phyloP scores from a whole-genome alignment of 1,140 invertebrate genomes.

The Macrobrachium nipponense region DNA sequence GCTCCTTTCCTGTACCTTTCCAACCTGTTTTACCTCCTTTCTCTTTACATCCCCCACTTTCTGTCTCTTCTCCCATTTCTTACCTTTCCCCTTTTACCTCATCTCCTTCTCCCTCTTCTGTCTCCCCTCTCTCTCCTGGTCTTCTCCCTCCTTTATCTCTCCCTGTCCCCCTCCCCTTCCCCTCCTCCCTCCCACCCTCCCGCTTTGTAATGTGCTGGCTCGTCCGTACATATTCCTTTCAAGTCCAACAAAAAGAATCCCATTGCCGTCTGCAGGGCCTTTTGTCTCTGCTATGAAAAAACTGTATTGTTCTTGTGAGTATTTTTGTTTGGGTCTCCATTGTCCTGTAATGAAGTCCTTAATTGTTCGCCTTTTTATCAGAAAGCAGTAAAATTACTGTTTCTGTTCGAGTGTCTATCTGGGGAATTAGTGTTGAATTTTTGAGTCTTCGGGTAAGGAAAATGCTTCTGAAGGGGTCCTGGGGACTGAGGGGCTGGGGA shows the following conservation, averaged over 20 bases:
- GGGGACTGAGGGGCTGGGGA: not conserved
- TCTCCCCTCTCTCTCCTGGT: not conserved
- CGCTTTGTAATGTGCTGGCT: conserved; percentile 30
- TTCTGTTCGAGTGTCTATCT: conserved; percentile 40
- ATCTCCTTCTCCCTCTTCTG: not conserved
- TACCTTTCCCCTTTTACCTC: not conserved
- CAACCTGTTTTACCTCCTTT: conserved; percentile 7
- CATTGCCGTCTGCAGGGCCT: conserved; percentile 42
- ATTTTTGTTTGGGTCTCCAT: conserved; percentile 39
- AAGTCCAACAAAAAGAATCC: conserved; percentile 46
- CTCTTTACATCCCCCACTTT: not conserved
- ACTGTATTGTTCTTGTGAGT: conserved; percentile 38
- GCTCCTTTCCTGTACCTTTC: not conserved
- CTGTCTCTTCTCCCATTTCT: not conserved
- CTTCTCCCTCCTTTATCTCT: not conserved
- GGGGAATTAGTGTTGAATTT: conserved; percentile 22
- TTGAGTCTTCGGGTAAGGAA: conserved; percentile 5
- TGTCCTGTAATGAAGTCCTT: conserved; percentile 47
- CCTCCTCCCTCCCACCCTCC: not conserved
- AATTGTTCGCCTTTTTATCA: conserved; percentile 48
- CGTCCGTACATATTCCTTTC: conserved; percentile 38
- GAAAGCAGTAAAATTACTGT: conserved; percentile 35
- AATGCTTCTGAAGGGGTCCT: not conserved
- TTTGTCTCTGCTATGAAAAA: conserved; percentile 44
- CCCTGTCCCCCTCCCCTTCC: not conserved